A percentile compares a stretch with the other conserved stretches of the same genome.
Evolutionary conservation across 2,888 invertebrate species (phyloP).

Genomic region (Lepidocyrtinus sp.): DNA sequence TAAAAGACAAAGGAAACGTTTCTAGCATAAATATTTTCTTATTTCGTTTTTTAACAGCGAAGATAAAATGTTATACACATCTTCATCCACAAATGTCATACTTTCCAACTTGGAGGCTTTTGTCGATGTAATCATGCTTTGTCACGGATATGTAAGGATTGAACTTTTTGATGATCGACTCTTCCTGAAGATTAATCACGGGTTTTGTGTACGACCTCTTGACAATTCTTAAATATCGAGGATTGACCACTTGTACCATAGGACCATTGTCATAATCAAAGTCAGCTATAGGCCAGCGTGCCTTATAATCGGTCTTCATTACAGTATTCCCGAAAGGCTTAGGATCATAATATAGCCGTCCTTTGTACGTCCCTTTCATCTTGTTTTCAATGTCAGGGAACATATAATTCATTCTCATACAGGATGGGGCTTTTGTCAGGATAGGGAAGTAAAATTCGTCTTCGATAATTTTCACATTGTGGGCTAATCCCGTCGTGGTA

Average conservation of each 20-base stretch:
- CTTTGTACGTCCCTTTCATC: slow-evolving; percentile 12
- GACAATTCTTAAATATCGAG: too few species aligned
- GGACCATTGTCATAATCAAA: slow-evolving; percentile 30
- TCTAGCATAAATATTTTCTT: too few species aligned
- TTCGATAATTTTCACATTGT: slow-evolving; percentile 18
- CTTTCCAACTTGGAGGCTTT: too few species aligned
- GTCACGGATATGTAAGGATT: too few species aligned
- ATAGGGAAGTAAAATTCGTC: slow-evolving; percentile 8
- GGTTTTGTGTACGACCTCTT: too few species aligned
- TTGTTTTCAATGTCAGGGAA: slow-evolving; percentile 12
- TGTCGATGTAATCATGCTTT: too few species aligned
- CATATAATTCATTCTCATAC: slow-evolving; percentile 17
- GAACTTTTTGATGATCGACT: too few species aligned
- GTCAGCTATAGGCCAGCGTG: slow-evolving; percentile 15
- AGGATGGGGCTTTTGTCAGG: neutral
- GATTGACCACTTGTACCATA: slow-evolving; percentile 17
- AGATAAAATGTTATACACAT: too few species aligned
- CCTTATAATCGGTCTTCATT: slow-evolving; percentile 15
- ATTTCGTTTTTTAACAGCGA: too few species aligned
- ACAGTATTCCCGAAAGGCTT: slow-evolving; percentile 6
- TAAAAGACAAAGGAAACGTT: too few species aligned
- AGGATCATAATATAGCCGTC: slow-evolving; percentile 6
- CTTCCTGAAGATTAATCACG: too few species aligned
- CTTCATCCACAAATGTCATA: too few species aligned
- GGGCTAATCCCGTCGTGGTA: slow-evolving; percentile 30